phyloP scores from a whole-genome alignment of 2,888 invertebrate species.

The Zootermopsis nevadensis region DNA sequence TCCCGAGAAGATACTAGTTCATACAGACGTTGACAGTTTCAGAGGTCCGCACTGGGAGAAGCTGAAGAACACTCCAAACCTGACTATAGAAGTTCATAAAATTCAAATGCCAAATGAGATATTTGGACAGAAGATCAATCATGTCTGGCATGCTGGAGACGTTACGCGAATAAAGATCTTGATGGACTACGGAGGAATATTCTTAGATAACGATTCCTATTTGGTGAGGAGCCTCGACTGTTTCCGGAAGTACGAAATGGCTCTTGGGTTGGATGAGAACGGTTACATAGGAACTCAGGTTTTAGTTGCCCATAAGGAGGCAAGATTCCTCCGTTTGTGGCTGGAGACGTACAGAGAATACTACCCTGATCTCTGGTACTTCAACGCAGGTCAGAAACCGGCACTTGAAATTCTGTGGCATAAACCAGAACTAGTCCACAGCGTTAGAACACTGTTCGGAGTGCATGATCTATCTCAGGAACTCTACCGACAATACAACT shows the following conservation, averaged over 20 bases:
- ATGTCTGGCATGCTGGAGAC: slow-evolving; percentile 19
- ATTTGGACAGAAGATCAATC: background rate
- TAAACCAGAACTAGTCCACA: slow-evolving; percentile 33
- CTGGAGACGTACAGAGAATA: slow-evolving; percentile 26
- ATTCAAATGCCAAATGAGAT: background rate
- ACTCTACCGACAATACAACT: background rate
- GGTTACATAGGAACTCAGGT: slow-evolving; percentile 15
- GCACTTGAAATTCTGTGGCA: slow-evolving; percentile 10
- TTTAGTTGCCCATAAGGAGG: slow-evolving; percentile 26
- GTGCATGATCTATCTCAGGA: slow-evolving; percentile 6
- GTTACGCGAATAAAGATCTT: background rate
- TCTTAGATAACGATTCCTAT: slow-evolving; percentile 26
- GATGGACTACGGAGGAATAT: slow-evolving; percentile 32
- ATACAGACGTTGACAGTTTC: background rate
- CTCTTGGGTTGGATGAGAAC: background rate
- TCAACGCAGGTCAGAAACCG: slow-evolving; percentile 15
- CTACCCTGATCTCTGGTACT: slow-evolving; percentile 23
- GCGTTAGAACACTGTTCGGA: slow-evolving; percentile 1
- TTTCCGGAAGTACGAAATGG: slow-evolving; percentile 32
- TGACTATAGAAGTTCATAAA: background rate
- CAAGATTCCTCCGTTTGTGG: slow-evolving; percentile 19
- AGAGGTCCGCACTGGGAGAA: slow-evolving; percentile 23
- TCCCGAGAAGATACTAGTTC: slow-evolving; percentile 8
- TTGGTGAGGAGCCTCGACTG: slow-evolving; percentile 17
- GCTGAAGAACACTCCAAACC: background rate